Base-by-base conservation (phyloP, 1,140 invertebrate species). In the Heliconius eleuchia region DNA sequence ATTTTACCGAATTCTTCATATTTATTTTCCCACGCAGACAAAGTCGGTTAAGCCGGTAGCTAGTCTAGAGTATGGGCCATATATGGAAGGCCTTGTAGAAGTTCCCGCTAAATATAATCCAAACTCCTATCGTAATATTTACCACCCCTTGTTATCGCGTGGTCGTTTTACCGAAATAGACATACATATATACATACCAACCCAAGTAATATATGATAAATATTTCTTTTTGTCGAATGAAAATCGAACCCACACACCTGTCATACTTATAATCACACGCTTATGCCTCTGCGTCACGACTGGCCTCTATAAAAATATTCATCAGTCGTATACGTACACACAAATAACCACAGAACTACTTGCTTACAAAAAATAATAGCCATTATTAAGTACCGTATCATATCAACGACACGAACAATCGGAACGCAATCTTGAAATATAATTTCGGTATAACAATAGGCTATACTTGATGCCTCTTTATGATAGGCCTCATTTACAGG, bases 401-500 rank as follows among this genome's bases (percentile, higher is more conserved):
- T 9, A 66, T 66, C 13, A 66, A 66, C 60, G 27, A 16, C 5
- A 30, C 60, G 60, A 66, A 66, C 60, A 66, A 66, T 66, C 4
- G 60, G 11, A 66, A 30, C 27, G 13, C 60, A 66, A 66, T 66
- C 60, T 66, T 27, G 23, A 66, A 72, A 72, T 72, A 72, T 72
- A 72, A 72, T 72, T 72, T 23, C 18, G 37, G 39, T 42, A 72
- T 42, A 72, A 72, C 71, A 72, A 72, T 72, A n/a, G 37, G 0
- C 18, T 23, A 72, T 72, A 72, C 11, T 66, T 16, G 60, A 23
- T n/a, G 37, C 37, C 37, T 72, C 71, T 72, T 72, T 72, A 72
- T 72, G 39, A 72, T 39, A 72, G 37, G 18, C 71, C 71, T 39
- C 71, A 71, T 71, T 39, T 71, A 71, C 71, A 71, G 34, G 71